Base-by-base conservation (phyloP, 2,113 vertebrate genomes). In the Otocyon megalotis region DNA sequence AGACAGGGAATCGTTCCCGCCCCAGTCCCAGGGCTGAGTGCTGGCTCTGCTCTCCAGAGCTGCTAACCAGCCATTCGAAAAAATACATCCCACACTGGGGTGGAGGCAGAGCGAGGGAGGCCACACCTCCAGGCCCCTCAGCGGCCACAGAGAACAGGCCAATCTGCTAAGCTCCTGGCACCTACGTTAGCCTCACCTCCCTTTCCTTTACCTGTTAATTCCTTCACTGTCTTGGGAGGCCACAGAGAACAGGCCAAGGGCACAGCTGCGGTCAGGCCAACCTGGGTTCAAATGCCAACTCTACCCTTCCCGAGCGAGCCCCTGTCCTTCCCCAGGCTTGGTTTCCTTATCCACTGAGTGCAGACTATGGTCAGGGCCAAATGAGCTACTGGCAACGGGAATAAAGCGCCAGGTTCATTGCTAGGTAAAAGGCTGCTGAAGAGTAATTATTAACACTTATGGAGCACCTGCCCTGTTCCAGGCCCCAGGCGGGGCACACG, bases 91-190 rank as follows among this genome's bases (percentile, higher is more conserved):
- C 20, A 26, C 43, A 17, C 12, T 58, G 28, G 60, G 56, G 17
- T 56, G 19, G 90, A 77, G 65, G 17, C 3, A 14, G 15, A 26
- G 62, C 80, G 24, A 90, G 43, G 35, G 14, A 13, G 19, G 88
- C 20, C 13, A 0, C 2, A 3, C 14, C 28, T 50, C 58, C 0
- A 4, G 56, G 35, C 14, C 71, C 56, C 8, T n/a, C 26, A 43
- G 67, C 20, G 3, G 54, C 54, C 35, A 22, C 32, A 26, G 53
- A 30, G 10, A 48, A 24, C 32, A 0, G 48, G 37, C 14, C 17
- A 0, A 0, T 2, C 32, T 19, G 1, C 22, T 8, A 5, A 17
- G 28, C 8, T 1, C 71, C 72, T 10, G 32, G 48, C 14, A 4
- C 60, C 43, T 60, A 28, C 53, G 13, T 50, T 1, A 60, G 24